These are phyloP conservation scores for Silurus meridionalis DNA, from an alignment of 2,113 vertebrate species.

Conservation along the genomic window DNA sequence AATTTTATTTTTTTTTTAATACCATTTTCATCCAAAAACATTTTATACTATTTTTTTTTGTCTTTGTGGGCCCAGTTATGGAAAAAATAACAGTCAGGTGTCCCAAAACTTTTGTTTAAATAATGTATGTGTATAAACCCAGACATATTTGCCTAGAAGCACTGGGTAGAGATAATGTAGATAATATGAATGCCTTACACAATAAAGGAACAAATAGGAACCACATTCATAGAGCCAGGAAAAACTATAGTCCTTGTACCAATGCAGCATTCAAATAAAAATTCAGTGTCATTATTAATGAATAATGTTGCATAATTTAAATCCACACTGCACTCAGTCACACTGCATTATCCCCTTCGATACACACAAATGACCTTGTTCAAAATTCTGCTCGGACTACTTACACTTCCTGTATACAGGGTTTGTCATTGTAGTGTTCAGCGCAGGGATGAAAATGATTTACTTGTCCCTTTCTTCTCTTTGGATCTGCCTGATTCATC, in stretches of 20 bases:
- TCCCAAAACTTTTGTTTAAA: too few relatives aligned
- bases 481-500: too few relatives aligned
- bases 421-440: background rate
- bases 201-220: background rate
- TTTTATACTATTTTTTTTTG: too few relatives aligned
- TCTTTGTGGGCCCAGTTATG: too few relatives aligned
- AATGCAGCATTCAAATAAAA: background rate
- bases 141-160: background rate
- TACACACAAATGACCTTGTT: background rate
- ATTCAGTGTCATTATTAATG: background rate
- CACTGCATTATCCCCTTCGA: background rate
- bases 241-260: background rate
- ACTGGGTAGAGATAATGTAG: too few relatives aligned
- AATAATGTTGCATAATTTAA: slow-evolving; percentile 3
- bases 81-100: too few relatives aligned
- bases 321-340: background rate
- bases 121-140: background rate
- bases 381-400: background rate
- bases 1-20: too few relatives aligned
- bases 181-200: background rate
- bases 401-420: background rate
- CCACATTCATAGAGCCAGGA: background rate
- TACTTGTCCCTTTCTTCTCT: background rate
- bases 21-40: too few relatives aligned
- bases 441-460: background rate